Base-by-base conservation (phyloP, 2,113 vertebrate species). In the Epinephelus lanceolatus region DNA sequence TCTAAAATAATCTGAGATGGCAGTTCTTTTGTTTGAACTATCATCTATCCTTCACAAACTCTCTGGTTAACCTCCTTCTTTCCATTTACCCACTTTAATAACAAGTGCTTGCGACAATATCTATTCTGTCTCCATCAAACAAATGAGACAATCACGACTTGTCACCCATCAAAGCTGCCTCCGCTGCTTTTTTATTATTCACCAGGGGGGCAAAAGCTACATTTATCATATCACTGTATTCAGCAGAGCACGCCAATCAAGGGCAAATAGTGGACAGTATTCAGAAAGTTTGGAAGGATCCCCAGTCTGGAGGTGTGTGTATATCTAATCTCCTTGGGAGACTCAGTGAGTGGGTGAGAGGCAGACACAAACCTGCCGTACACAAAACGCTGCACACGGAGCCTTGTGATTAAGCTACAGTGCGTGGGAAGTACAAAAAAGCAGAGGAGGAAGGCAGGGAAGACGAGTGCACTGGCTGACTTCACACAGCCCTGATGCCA, bases 341-440 rank as follows among this genome's bases (percentile, higher is more conserved):
- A 83, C 62, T 77, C 53, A 63, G 79, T 73, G 88, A 88, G 91
- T 91, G 91, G 90, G 92, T 82, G 90, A 82, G 72, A 73, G 25
- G 65, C 76, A 86, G 87, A 92, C 84, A 83, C 71, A 84, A 76
- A 81, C 75, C 88, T 86, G 79, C 56, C 66, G 70, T 33, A 72
- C 78, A 81, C 33, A 5, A 91, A 89, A 73, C 10, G 1, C 53
- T 49, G 74, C 47, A 76, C 63, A 49, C 45, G 79, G 80, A 89
- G 30, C 86, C 83, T 80, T 80, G 80, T 90, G 85, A 91, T 90
- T 88, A 86, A 88, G 84, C 71, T 66, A 67, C 37, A 33, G 61
- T 13, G 82, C 25, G 87, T 89, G 82, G 87, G 91, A 88, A 85
- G 87, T 6, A 80, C 65, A 81, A 86, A 70, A 85, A 81, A 78